These are phyloP conservation scores for Herminia tarsipennalis DNA, from an alignment of 2,888 invertebrate genomes.

Conservation along the genomic window DNA sequence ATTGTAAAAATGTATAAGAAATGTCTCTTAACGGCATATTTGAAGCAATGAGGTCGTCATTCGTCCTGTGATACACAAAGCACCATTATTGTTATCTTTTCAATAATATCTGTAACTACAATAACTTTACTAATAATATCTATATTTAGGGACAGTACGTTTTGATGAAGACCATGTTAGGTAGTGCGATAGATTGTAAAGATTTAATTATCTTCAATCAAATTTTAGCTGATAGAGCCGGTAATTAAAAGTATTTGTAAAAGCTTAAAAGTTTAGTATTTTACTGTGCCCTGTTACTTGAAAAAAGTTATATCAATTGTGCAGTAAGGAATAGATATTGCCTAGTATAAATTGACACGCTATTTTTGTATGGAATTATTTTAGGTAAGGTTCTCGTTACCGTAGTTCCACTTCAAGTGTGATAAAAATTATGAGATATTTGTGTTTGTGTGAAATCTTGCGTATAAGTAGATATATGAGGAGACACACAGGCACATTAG, in stretches of 20 bases:
- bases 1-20: constrained; percentile 24
- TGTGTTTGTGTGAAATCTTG: constrained; percentile 10
- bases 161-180: constrained; percentile 28
- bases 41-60: constrained; percentile 33
- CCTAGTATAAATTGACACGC: constrained; percentile 39
- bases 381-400: constrained; percentile 22
- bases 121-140: constrained; percentile 25
- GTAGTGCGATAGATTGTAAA: constrained; percentile 35
- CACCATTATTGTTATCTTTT: constrained; percentile 39
- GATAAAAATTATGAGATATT: constrained; percentile 8
- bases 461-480: constrained; percentile 2
- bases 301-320: constrained; percentile 22
- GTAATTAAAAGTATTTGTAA: constrained; percentile 10
- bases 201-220: too few relatives aligned
- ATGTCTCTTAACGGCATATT: constrained; percentile 29
- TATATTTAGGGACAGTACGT: constrained; percentile 26
- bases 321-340: constrained; percentile 30
- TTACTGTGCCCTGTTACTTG: constrained; percentile 21
- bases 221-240: constrained; percentile 24
- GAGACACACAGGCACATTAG: constrained; percentile 1
- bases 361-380: constrained; percentile 42
- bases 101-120: constrained; percentile 24
- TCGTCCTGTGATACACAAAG: constrained; percentile 45
- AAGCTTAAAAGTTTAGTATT: constrained; percentile 19
- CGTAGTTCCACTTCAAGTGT: constrained; percentile 16